phyloP scores from a whole-genome alignment of 1,140 invertebrate species.

The Tribolium castaneum region DNA sequence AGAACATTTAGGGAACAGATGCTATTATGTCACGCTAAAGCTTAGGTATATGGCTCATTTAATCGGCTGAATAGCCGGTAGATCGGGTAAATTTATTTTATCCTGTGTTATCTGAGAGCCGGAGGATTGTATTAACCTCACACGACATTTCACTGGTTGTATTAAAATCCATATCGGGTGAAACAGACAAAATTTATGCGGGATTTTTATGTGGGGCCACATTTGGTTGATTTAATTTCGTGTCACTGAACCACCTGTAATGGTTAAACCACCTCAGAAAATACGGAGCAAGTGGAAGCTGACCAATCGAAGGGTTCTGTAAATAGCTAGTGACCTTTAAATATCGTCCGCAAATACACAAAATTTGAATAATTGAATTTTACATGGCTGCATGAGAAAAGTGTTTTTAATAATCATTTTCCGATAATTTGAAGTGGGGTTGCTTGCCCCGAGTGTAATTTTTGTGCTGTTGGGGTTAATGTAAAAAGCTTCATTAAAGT shows the following conservation, averaged over 20 bases:
- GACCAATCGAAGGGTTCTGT: not conserved
- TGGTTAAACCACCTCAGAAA: not conserved
- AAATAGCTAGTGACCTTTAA: conserved; percentile 5
- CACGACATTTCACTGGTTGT: not conserved
- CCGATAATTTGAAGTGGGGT: conserved; percentile 16
- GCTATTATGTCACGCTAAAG: not conserved
- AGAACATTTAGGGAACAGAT: not conserved
- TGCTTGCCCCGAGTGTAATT: not conserved
- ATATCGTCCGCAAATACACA: not conserved
- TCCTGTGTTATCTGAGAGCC: conserved; percentile 7
- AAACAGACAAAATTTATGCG: not conserved
- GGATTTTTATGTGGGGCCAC: not conserved
- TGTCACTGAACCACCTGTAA: not conserved
- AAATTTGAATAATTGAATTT: conserved; percentile 11
- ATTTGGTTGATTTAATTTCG: not conserved
- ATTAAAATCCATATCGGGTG: not conserved
- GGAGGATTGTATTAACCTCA: not conserved
- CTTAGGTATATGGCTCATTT: not conserved
- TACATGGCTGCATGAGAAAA: not conserved
- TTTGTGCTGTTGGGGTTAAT: not conserved
- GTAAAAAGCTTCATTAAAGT: conserved; percentile 8
- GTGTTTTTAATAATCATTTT: conserved; percentile 9
- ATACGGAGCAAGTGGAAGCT: not conserved
- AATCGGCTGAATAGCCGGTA: not conserved
- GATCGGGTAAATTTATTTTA: conserved; percentile 22